Evolutionary conservation across 2,113 vertebrate genomes (phyloP).

Genomic region (Callaeas wilsoni): DNA sequence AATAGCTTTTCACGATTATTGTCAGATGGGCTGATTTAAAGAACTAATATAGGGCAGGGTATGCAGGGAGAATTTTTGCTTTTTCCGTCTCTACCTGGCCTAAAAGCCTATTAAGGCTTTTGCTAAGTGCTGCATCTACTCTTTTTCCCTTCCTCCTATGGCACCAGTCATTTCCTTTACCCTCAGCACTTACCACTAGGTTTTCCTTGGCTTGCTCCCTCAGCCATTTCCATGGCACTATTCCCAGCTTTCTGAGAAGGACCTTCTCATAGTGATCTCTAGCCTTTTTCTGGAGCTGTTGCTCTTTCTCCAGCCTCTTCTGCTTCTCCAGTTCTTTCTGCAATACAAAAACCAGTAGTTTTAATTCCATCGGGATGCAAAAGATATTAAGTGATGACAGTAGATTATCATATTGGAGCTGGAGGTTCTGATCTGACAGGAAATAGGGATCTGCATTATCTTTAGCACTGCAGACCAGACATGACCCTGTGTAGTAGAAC

Average conservation of each 20-base stretch:
- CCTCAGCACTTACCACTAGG: constrained; percentile 68
- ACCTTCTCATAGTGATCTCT: constrained; percentile 75
- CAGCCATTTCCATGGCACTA: constrained; percentile 86
- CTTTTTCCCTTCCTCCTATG: not conserved
- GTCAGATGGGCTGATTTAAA: not conserved
- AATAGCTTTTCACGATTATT: not conserved
- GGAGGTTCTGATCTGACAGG: not conserved
- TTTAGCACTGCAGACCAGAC: not conserved
- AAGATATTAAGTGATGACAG: not conserved
- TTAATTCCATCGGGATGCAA: not conserved
- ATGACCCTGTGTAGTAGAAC: not conserved
- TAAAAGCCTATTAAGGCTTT: not conserved
- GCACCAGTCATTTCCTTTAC: not conserved
- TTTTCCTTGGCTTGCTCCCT: constrained; percentile 70
- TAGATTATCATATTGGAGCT: not conserved
- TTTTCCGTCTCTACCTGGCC: not conserved
- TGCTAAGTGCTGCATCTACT: not conserved
- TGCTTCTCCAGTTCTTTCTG: constrained; percentile 87
- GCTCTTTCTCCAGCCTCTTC: constrained; percentile 71
- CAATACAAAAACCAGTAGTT: not conserved
- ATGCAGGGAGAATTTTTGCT: not conserved
- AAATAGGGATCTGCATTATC: not conserved
- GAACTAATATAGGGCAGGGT: not conserved
- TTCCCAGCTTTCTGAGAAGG: constrained; percentile 76
- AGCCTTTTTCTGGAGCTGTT: constrained; percentile 74